phyloP scores from a whole-genome alignment of 2,888 invertebrate species.

The Kuschelorhynchus macadamiae region DNA sequence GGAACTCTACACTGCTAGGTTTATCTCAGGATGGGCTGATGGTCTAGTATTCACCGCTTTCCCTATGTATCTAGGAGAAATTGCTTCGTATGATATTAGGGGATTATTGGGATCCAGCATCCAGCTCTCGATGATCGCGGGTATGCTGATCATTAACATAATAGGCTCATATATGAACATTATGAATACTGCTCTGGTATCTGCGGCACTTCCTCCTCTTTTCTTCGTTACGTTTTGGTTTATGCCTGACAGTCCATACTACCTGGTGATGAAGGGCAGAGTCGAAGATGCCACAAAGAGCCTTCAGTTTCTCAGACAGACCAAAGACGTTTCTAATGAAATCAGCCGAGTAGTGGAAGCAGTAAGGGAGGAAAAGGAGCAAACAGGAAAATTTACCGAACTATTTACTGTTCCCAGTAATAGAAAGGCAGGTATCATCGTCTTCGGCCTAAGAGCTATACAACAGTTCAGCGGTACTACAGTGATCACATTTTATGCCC shows the following conservation, averaged over 20 bases:
- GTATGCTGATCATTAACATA: conserved; percentile 71
- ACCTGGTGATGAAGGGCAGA: conserved; percentile 67
- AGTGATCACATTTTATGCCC: conserved; percentile 75
- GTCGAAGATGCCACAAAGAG: conserved; percentile 69
- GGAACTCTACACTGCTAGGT: conserved; percentile 49
- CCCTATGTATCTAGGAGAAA: conserved; percentile 75
- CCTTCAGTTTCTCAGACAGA: conserved; percentile 70
- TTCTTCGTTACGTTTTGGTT: conserved; percentile 70
- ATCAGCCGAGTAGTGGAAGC: conserved; percentile 61
- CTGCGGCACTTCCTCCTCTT: conserved; percentile 68
- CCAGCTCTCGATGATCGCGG: conserved; percentile 71
- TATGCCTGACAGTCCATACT: conserved; percentile 76
- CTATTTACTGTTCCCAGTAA: conserved; percentile 73
- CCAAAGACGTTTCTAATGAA: conserved; percentile 69
- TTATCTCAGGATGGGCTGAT: conserved; percentile 76
- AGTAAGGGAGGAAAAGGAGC: conserved; percentile 67
- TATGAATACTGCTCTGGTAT: conserved; percentile 69
- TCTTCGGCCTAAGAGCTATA: conserved; percentile 73
- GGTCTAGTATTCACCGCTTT: conserved; percentile 67
- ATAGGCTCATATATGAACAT: conserved; percentile 70
- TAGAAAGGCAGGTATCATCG: conserved; percentile 76
- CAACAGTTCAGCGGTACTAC: conserved; percentile 75
- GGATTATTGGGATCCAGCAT: conserved; percentile 73
- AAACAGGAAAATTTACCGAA: conserved; percentile 72
- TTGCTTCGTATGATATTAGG: conserved; percentile 71